Conservation (phyloP, 1,140 invertebrate genomes). For the Anastrepha ludens region DNA sequence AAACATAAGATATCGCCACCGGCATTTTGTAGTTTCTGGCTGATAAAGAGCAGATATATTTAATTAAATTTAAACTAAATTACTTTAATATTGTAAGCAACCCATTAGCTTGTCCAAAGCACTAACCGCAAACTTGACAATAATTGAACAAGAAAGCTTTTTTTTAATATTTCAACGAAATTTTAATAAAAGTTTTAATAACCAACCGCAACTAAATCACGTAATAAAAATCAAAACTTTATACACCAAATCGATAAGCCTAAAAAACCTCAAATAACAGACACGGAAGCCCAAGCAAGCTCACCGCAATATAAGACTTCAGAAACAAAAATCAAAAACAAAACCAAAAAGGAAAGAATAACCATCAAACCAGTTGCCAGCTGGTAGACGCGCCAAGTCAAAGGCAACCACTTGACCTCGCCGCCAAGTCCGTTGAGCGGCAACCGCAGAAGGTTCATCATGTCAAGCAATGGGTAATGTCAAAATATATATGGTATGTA, state of each 20-base stretch:
- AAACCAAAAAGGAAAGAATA: neutral
- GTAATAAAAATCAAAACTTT: slow-evolving; percentile 21
- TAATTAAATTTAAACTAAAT: neutral
- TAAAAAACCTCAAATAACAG: neutral
- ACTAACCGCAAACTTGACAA: neutral
- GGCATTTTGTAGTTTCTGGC: neutral
- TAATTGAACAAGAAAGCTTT: neutral
- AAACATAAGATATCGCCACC: neutral
- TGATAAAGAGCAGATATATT: neutral
- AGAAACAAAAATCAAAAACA: neutral
- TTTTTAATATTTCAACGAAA: neutral
- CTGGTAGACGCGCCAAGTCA: neutral
- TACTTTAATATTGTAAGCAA: neutral
- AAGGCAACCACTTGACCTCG: slow-evolving; percentile 7
- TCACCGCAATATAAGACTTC: neutral
- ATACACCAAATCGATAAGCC: neutral
- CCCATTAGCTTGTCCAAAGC: neutral
- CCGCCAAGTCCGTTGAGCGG: neutral
- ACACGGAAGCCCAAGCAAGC: slow-evolving; percentile 25
- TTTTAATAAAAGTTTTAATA: neutral
- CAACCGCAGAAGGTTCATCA: slow-evolving; percentile 22
- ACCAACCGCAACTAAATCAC: slow-evolving; percentile 15
- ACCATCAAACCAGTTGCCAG: neutral
- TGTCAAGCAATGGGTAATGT: neutral
- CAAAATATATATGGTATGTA: neutral